phyloP scores from a whole-genome alignment of 2,888 invertebrate genomes.

The Monoplex corrugatus region DNA sequence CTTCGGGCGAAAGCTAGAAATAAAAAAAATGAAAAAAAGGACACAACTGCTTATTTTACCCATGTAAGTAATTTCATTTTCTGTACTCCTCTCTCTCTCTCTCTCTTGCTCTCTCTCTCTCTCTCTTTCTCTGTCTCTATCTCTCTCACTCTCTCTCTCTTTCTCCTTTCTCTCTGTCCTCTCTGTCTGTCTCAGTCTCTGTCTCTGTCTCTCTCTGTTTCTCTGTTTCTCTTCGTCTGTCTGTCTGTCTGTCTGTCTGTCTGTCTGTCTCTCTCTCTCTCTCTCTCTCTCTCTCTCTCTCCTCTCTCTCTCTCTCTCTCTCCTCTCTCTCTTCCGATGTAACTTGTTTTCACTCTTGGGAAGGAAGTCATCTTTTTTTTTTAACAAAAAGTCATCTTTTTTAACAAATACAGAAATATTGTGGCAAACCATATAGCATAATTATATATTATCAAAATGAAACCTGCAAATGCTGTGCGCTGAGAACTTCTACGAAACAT shows the following conservation, averaged over 20 bases:
- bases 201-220: not conserved
- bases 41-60: no score
- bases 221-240: not conserved
- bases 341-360: not conserved
- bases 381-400: no score
- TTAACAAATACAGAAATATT: no score
- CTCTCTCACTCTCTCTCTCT: not conserved
- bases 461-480: no score
- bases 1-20: no score
- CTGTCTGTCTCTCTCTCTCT: not conserved
- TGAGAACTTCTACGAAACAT: no score
- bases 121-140: not conserved
- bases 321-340: not conserved
- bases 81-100: not conserved
- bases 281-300: not conserved
- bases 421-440: no score
- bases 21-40: no score
- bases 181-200: not conserved
- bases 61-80: no score
- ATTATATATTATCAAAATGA: no score
- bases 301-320: not conserved
- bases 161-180: not conserved
- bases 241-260: not conserved
- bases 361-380: no score
- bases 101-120: not conserved